Evolutionary conservation across 1,140 invertebrate species (phyloP), one percentile per base, ranked within the genome.

Genomic region (Oscheius sp.): DNA sequence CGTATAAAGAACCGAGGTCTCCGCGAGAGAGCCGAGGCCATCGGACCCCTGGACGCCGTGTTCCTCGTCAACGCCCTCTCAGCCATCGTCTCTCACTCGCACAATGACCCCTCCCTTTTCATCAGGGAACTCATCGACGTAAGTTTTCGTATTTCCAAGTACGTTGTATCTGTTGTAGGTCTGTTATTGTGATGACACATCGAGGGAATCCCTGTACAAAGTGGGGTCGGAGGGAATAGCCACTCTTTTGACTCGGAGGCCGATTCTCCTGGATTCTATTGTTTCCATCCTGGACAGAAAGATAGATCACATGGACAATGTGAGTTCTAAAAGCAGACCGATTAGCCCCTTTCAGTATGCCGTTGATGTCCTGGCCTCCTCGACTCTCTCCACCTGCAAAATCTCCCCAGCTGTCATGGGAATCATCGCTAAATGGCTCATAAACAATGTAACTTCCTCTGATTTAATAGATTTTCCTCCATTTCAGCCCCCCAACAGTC

Each of bases 281-380:
- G 15, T 75, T 20, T 38, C 61, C 10, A 66, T 75, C 15, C 23
- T 75, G 46, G 74, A 75, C 29, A 35, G 74, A 28, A 71, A 71
- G 34, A 68, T 75, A n/a, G 61, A 72, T 13, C 74, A 75, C 28
- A 72, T 75, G 74, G 74, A 75, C 28, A 38, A 64, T 58, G 66
- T 68, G n/a, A 15, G 66, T 68, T 4, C 10, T 4, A 23, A n/a
- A 38, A 13, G 13, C 7, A 20, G 20, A 10, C 20, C n/a, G 32
- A 36, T 65, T 26, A 7, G 23, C 15, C 15, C n/a, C 26, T 68
- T 62, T 55, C 45, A 75, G n/a, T 71, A 75, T 46, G 74, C 74
- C 2, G 61, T 73, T 20, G 58, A 75, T 35, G 68, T 75, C 2
- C 20, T 75, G 20, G 49, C 74, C 1, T 31, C 74, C 2, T 34